Evolutionary conservation across 2,797 vertebrate genomes (phyloP).

Genomic region (Rhynchonycteris naso): DNA sequence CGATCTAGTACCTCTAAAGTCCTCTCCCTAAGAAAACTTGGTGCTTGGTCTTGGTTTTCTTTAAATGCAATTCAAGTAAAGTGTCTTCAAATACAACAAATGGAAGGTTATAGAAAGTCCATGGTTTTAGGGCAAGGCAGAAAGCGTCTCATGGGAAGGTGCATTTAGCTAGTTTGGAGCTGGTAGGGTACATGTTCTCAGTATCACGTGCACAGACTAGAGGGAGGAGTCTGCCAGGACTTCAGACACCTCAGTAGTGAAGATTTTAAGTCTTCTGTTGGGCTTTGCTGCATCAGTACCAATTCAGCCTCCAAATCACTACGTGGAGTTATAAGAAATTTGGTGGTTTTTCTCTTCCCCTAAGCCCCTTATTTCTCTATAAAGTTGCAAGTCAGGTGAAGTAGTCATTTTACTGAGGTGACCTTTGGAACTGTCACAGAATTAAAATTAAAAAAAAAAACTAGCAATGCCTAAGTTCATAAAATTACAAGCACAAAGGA

Average conservation of each 20-base stretch:
- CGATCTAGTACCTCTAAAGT: not conserved
- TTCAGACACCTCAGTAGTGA: not conserved
- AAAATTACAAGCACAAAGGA: not conserved
- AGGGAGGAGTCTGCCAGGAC: not conserved
- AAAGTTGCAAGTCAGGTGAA: not conserved
- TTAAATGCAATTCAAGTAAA: slow-evolving; percentile 29
- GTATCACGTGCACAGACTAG: not conserved
- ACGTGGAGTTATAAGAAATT: not conserved
- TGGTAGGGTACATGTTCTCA: not conserved
- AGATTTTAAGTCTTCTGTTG: not conserved
- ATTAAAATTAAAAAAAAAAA: not conserved
- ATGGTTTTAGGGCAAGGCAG: not conserved
- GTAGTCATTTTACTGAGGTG: not conserved
- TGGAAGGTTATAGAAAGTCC: not conserved
- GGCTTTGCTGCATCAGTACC: not conserved
- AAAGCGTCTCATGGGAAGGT: not conserved
- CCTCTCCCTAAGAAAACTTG: slow-evolving; percentile 3
- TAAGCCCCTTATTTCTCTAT: not conserved
- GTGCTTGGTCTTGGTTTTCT: not conserved
- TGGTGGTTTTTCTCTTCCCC: not conserved
- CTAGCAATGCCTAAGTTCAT: not conserved
- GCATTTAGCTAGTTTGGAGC: not conserved
- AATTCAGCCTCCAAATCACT: not conserved
- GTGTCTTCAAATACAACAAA: not conserved
- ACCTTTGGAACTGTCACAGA: not conserved